Evolutionary conservation across 2,113 vertebrate species (phyloP).

Genomic region (Butorides virescens): DNA sequence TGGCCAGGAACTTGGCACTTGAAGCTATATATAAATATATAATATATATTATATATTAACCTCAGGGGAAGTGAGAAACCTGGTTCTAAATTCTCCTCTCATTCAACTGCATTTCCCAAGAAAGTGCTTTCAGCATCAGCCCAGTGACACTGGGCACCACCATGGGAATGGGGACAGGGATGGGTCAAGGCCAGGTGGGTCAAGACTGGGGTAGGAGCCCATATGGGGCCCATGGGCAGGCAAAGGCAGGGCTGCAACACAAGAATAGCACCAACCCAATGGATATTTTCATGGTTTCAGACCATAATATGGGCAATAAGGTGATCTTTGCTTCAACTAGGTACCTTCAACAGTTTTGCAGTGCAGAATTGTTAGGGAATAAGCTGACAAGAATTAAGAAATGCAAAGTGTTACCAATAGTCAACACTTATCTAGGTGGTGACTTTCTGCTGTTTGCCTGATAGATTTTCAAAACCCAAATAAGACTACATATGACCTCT

Average conservation of each 20-base stretch:
- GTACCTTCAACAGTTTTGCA: not conserved
- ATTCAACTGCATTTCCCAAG: not conserved
- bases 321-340: not conserved
- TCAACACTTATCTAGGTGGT: not conserved
- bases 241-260: not conserved
- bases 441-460: not conserved
- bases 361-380: not conserved
- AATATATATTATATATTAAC: not conserved
- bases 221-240: not conserved
- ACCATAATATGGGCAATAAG: not conserved
- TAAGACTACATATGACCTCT: not conserved
- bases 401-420: not conserved
- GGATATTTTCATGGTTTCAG: not conserved
- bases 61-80: not conserved
- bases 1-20: not conserved
- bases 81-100: not conserved
- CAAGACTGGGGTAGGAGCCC: not conserved
- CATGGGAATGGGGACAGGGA: not conserved
- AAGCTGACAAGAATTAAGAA: not conserved
- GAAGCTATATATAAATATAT: not conserved
- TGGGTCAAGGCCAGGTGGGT: fast-evolving
- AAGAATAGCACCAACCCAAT: not conserved
- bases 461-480: not conserved
- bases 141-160: not conserved
- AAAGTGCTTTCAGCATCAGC: not conserved